Base-by-base conservation (phyloP, 1,140 invertebrate genomes). In the Druon quercuslanigerum region DNA sequence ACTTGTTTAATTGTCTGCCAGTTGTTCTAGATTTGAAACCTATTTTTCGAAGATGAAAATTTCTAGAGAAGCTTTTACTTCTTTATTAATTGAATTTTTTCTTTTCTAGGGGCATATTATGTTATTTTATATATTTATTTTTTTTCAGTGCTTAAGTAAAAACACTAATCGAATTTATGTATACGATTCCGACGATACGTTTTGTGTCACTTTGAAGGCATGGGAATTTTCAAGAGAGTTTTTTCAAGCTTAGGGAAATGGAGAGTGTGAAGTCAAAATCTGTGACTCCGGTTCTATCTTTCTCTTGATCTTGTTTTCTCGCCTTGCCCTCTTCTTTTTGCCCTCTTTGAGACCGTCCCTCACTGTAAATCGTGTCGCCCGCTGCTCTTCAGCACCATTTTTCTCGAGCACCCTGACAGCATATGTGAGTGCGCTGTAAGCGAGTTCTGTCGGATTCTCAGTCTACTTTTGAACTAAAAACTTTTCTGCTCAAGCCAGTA, bases 291-390 rank as follows among this genome's bases (percentile, higher is more conserved):
- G 33, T 71, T 79, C 56, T 75, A 73, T 79, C 73, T 33, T 20
- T 46, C 46, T 78, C 77, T 79, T 84, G 83, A 87, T 88, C 84
- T 85, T 83, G 80, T 87, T 87, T 85, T 82, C 84, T 79, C 80
- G 76, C 54, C 76, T 74, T 57, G 74, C 40, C 73, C 78, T 76
- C 50, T 50, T 14, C 52, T 56, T 75, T 75, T 75, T 73, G 71
- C 11, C 16, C 25, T 17, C 50, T 80, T 79, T 75, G 74, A 20
- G 57, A 66, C 73, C 80, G 77, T 72, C 75, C 74, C 71, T 80
- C 73, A 72, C 77, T 77, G 80, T 84, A 85, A 84, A 83, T 82
- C 84, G 79, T 75, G 78, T 79, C 84, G 75, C 77, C 56, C 71
- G 75, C 17, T 57, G 71, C 79, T 80, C 82, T 84, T 80, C 80